Percentiles rank a stretch among this genome's conserved stretches.
phyloP scores from a whole-genome alignment of 2,113 vertebrate species.

The Gymnobelideus leadbeateri region DNA sequence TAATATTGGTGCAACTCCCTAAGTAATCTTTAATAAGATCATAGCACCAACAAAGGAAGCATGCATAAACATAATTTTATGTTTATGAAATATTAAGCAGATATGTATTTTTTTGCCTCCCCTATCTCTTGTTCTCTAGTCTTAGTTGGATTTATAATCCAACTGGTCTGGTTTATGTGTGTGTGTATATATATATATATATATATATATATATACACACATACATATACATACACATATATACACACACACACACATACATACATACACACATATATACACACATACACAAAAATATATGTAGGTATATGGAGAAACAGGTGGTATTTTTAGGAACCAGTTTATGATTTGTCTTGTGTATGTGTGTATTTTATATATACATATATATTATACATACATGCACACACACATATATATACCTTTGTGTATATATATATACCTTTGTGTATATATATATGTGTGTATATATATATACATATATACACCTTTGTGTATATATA shows the following conservation, averaged over 20 bases:
- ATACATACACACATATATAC: too few species aligned
- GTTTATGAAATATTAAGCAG: neutral
- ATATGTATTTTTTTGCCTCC: neutral
- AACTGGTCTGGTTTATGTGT: neutral
- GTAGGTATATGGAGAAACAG: neutral
- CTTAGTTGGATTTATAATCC: neutral
- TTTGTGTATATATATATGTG: too few species aligned
- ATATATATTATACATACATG: too few species aligned
- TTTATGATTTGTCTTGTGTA: neutral
- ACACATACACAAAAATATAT: too few species aligned
- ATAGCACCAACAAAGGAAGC: neutral
- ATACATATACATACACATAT: too few species aligned
- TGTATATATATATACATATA: too few species aligned
- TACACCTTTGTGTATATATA: too few species aligned
- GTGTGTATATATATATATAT: too few species aligned
- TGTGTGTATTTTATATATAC: neutral
- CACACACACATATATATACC: too few species aligned
- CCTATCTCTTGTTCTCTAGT: neutral
- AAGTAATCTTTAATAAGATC: neutral
- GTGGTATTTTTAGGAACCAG: neutral
- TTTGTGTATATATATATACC: too few species aligned
- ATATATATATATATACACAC: too few species aligned
- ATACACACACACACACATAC: too few species aligned
- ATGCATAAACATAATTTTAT: neutral
- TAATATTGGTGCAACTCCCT: neutral